These are phyloP conservation scores for Rhadina sibilatrix DNA, from an alignment of 2,113 vertebrate genomes.

Conservation along the genomic window DNA sequence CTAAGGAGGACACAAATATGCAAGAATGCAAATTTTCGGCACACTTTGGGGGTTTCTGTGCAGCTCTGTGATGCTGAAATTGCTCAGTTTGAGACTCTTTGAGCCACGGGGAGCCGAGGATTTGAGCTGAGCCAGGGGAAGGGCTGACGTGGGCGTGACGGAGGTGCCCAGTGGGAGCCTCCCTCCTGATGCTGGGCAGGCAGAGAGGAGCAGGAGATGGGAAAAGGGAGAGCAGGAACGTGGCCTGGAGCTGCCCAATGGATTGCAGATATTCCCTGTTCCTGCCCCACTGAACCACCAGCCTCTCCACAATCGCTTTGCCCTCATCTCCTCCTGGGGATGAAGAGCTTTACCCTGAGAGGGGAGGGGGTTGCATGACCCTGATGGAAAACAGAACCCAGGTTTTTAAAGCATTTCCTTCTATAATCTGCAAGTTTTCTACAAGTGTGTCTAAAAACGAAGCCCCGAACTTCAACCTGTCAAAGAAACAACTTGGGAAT, in stretches of 20 bases:
- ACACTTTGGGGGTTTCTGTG: not conserved
- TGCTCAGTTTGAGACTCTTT: not conserved
- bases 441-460: not conserved
- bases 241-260: not conserved
- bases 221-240: not conserved
- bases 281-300: not conserved
- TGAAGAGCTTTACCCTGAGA: not conserved
- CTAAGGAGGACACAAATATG: not conserved
- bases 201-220: not conserved
- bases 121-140: not conserved
- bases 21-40: not conserved
- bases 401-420: not conserved
- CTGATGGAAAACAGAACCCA: not conserved
- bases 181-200: fast-evolving
- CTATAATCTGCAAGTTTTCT: not conserved
- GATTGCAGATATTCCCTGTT: not conserved
- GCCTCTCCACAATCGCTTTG: not conserved
- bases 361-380: not conserved
- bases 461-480: not conserved
- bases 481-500: not conserved
- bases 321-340: not conserved
- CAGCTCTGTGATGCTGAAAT: not conserved
- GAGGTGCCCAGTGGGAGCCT: not conserved
- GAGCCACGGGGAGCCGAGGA: not conserved
- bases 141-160: not conserved